Percentiles rank a stretch among this genome's conserved stretches.
These are phyloP conservation scores for Eristalinus sepulchralis DNA, from an alignment of 2,888 invertebrate genomes.

Conservation along the genomic window DNA sequence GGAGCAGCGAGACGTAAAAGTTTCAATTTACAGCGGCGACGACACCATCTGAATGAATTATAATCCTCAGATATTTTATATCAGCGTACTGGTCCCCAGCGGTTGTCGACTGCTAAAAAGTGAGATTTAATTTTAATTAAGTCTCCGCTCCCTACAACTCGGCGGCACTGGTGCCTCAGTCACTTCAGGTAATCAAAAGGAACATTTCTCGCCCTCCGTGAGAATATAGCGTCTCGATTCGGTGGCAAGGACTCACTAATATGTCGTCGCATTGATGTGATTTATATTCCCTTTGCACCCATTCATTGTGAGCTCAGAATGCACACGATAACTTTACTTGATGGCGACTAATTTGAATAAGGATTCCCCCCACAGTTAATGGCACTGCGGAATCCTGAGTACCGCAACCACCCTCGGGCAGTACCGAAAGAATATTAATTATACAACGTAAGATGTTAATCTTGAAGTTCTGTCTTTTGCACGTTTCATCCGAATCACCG, in stretches of 20 bases:
- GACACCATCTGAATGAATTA: slow-evolving; percentile 63
- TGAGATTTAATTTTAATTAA: slow-evolving; percentile 67
- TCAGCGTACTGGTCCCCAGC: not conserved
- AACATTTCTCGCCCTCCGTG: slow-evolving; percentile 13
- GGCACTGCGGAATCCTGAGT: slow-evolving; percentile 44
- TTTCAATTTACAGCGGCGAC: slow-evolving; percentile 66
- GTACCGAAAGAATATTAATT: slow-evolving; percentile 69
- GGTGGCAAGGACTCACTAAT: slow-evolving; percentile 48
- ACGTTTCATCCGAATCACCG: slow-evolving; percentile 69
- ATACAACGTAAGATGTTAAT: slow-evolving; percentile 71
- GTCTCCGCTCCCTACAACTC: slow-evolving; percentile 16
- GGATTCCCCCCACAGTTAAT: slow-evolving; percentile 50
- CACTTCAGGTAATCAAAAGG: slow-evolving; percentile 33
- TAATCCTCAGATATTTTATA: slow-evolving; percentile 57
- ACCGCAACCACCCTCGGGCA: slow-evolving; percentile 12
- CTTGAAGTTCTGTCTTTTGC: slow-evolving; percentile 70
- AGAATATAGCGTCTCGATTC: slow-evolving; percentile 9
- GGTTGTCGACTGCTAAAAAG: slow-evolving; percentile 39
- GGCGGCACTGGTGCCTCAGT: not conserved
- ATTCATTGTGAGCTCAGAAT: slow-evolving; percentile 61
- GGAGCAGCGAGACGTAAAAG: slow-evolving; percentile 4
- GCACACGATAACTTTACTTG: slow-evolving; percentile 69
- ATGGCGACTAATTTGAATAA: slow-evolving; percentile 67
- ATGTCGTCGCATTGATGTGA: slow-evolving; percentile 71
- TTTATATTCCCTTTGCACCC: slow-evolving; percentile 69